Conservation (phyloP, 1,140 invertebrate genomes). For the Lepeophtheirus salmonis region DNA sequence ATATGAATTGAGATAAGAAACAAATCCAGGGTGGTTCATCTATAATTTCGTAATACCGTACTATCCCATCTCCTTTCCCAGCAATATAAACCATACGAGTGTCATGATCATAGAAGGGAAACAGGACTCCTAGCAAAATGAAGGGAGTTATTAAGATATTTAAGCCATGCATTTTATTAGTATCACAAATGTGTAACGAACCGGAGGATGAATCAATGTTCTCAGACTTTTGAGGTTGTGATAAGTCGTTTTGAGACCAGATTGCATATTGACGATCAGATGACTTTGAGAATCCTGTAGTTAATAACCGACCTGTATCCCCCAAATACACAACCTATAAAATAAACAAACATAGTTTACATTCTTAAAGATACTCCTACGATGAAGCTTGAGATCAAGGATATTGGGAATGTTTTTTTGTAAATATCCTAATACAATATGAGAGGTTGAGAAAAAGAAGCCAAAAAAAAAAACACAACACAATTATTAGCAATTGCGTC, state of each 20-base stretch:
- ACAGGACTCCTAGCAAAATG: conserved; percentile 47
- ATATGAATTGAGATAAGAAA: conserved; percentile 78
- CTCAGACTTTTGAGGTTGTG: conserved; percentile 50
- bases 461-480: too few species aligned
- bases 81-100: conserved; percentile 64
- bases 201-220: conserved; percentile 67
- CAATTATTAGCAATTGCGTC: too few species aligned
- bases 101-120: conserved; percentile 81
- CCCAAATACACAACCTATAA: conserved; percentile 70
- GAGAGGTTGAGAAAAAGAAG: too few species aligned
- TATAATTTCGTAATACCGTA: conserved; percentile 79
- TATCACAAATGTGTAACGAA: neutral
- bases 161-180: neutral
- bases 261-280: conserved; percentile 72
- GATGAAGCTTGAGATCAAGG: too few species aligned
- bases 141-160: neutral
- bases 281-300: conserved; percentile 71
- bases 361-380: too few species aligned
- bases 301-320: conserved; percentile 49
- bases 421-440: too few species aligned
- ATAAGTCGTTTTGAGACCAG: conserved; percentile 63
- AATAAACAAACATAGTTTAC: too few species aligned
- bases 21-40: conserved; percentile 63
- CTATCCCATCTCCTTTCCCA: conserved; percentile 78
- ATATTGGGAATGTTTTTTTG: too few species aligned